phyloP scores from a whole-genome alignment of 2,888 invertebrate genomes.

The Crioceris asparagi region DNA sequence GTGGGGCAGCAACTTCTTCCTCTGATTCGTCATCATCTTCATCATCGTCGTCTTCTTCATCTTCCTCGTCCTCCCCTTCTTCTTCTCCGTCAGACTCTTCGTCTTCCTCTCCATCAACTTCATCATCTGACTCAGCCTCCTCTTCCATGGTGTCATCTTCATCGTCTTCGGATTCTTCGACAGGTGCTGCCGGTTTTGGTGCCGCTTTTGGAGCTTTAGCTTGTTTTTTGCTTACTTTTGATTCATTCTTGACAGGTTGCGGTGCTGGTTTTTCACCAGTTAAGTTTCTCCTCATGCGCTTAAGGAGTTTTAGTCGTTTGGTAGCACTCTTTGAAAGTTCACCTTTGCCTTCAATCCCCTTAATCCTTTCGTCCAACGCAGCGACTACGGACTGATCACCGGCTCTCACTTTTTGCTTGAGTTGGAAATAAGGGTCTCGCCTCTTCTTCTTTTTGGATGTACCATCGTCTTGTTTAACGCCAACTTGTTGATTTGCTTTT shows the following conservation, averaged over 20 bases:
- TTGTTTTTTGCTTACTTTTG: conserved; percentile 4
- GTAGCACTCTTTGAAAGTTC: conserved; percentile 10
- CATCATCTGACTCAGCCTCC: conserved; percentile 12
- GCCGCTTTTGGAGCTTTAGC: conserved; percentile 10
- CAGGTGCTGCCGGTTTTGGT: no score
- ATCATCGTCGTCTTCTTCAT: conserved; percentile 13
- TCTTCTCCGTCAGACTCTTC: conserved; percentile 11
- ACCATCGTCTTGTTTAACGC: conserved; percentile 6
- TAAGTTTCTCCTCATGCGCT: conserved; percentile 13
- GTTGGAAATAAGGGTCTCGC: not conserved
- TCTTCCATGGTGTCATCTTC: conserved; percentile 9
- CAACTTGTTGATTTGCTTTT: conserved; percentile 7
- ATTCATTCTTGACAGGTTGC: conserved; percentile 9
- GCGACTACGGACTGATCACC: not conserved
- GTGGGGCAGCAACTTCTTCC: conserved; percentile 15
- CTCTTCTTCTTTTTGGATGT: not conserved
- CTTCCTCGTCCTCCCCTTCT: conserved; percentile 10
- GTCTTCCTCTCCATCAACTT: conserved; percentile 7
- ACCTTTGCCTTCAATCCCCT: conserved; percentile 16
- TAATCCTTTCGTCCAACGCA: no score
- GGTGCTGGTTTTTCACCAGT: conserved; percentile 3
- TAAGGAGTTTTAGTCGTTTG: conserved; percentile 19
- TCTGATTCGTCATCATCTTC: conserved; percentile 14
- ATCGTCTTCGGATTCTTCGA: no score
- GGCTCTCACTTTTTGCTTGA: conserved; percentile 1